Percentiles rank a stretch among this genome's conserved stretches.
Conservation (phyloP, 2,797 vertebrate species). For the Scolopax bukidnonensis region DNA sequence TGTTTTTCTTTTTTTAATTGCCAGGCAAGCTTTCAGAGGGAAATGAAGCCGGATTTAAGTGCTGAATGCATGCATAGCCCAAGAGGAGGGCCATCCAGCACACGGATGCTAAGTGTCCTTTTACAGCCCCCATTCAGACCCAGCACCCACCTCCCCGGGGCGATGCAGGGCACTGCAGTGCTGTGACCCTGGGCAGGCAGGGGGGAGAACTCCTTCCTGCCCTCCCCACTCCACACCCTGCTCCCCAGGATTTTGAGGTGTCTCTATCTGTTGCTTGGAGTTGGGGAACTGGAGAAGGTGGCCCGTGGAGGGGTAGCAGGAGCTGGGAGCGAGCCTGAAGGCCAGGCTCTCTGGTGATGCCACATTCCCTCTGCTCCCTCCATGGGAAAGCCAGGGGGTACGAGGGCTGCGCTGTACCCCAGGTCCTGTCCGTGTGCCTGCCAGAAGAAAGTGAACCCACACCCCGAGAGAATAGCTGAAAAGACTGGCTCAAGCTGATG, state of each 20-base stretch:
- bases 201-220: accelerated
- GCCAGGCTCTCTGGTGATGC: background rate
- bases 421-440: background rate
- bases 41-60: background rate
- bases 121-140: background rate
- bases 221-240: background rate
- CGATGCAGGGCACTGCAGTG: background rate
- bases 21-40: constrained; percentile 15
- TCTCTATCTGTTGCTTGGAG: background rate
- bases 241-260: background rate
- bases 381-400: background rate
- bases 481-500: background rate
- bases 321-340: background rate
- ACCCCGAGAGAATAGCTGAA: background rate
- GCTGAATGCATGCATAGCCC: background rate
- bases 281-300: background rate
- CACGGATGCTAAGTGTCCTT: constrained; percentile 23
- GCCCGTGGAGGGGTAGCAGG: background rate
- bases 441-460: background rate
- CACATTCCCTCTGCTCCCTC: background rate
- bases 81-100: background rate
- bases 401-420: background rate
- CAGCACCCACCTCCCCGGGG: background rate
- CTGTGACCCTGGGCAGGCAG: background rate
- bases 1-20: background rate